Evolutionary conservation across 1,140 invertebrate genomes (phyloP).

Genomic region (Wasmannia auropunctata): DNA sequence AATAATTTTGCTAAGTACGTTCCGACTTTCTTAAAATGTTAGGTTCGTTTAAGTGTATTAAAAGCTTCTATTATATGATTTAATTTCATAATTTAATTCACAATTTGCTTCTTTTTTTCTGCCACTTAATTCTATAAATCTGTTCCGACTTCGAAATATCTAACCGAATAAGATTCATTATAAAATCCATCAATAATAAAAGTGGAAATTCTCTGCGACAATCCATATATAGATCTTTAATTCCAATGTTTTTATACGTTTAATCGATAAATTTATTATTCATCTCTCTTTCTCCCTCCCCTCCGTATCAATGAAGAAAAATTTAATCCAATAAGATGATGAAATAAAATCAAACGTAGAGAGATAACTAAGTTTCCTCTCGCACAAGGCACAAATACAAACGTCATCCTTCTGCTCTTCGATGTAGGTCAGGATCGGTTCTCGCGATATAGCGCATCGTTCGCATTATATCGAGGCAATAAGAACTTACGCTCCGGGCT

Average conservation of each 20-base stretch:
- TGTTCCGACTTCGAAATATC: not conserved
- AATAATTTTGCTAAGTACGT: not conserved
- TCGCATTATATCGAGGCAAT: conserved; percentile 44
- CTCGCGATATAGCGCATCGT: conserved; percentile 39
- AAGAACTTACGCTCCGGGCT: conserved; percentile 36
- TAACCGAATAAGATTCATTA: not conserved
- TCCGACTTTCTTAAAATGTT: not conserved
- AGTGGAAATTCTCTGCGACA: not conserved
- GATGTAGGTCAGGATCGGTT: conserved; percentile 57
- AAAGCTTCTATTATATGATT: not conserved
- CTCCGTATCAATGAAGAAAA: not conserved
- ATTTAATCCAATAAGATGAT: not conserved
- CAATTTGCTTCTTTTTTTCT: not conserved
- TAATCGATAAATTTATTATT: not conserved
- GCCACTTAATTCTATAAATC: conserved; percentile 1
- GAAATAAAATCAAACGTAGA: not conserved
- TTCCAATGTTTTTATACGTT: not conserved
- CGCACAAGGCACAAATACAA: not conserved
- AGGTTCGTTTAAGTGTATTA: not conserved
- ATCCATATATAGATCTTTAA: not conserved
- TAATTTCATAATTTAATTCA: not conserved
- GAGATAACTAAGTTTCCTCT: not conserved
- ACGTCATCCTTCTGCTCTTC: not conserved
- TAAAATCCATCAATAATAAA: not conserved
- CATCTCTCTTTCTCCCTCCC: not conserved